A percentile compares a stretch with the other conserved stretches of the same genome.
Conservation (phyloP, 2,797 vertebrate genomes). For the Gallinago nigripennis region DNA sequence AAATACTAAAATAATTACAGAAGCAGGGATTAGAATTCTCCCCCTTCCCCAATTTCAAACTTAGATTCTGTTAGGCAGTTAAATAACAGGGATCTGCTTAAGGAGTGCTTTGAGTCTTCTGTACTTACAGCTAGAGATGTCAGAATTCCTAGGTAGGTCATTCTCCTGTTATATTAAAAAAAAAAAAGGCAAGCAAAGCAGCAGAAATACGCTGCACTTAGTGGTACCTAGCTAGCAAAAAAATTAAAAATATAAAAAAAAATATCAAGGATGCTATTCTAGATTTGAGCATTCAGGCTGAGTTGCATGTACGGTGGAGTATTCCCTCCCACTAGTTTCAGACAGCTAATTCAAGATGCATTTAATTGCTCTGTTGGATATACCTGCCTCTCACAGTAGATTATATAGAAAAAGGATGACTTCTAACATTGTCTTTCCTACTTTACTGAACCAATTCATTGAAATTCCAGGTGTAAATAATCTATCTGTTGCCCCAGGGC, state of each 20-base stretch:
- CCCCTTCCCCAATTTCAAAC: neutral
- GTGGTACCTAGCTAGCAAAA: neutral
- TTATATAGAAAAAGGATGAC: neutral
- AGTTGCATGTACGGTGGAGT: neutral
- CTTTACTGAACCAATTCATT: neutral
- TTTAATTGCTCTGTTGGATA: neutral
- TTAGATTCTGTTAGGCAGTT: neutral
- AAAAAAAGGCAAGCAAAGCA: neutral
- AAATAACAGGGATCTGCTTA: neutral
- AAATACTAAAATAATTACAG: neutral
- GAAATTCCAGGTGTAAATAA: neutral
- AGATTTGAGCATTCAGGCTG: neutral
- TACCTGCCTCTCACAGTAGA: neutral
- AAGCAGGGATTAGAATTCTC: neutral
- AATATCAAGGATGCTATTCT: neutral
- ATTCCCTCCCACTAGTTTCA: neutral
- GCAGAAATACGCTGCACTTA: neutral
- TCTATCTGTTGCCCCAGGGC: neutral
- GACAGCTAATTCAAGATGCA: neutral
- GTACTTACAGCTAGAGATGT: neutral
- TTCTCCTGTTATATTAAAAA: neutral
- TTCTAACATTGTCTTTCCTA: neutral
- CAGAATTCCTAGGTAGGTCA: neutral
- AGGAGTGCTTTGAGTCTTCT: neutral
- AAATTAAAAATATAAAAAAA: neutral